phyloP scores from a whole-genome alignment of 2,797 vertebrate species.

The Monodelphis domestica region DNA sequence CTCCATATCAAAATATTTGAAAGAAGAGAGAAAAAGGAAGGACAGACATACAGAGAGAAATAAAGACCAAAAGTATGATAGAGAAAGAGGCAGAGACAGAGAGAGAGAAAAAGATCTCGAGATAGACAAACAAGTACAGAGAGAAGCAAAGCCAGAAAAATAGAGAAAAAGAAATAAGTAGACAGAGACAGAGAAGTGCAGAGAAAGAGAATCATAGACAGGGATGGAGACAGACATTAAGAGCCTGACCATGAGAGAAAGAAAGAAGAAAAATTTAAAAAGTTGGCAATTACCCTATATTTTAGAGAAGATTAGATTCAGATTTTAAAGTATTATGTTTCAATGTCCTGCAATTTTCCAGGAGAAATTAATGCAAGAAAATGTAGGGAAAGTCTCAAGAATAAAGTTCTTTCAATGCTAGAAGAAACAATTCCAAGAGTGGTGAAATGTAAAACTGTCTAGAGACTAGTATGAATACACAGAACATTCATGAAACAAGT shows the following conservation, averaged over 20 bases:
- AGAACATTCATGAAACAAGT: background rate
- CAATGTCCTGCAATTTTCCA: background rate
- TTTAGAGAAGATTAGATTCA: too few species aligned
- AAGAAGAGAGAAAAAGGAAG: background rate
- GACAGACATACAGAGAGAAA: too few species aligned
- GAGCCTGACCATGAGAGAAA: too few species aligned
- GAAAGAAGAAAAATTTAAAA: background rate
- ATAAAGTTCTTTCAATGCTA: background rate
- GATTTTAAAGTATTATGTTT: background rate
- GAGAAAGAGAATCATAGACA: too few species aligned
- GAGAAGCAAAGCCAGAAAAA: background rate
- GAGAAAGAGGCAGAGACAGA: background rate
- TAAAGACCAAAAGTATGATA: too few species aligned
- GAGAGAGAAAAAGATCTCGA: background rate
- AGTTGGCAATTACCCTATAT: background rate
- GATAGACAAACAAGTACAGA: too few species aligned
- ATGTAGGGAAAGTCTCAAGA: background rate
- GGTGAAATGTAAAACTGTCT: background rate
- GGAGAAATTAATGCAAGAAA: background rate
- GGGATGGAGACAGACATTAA: too few species aligned
- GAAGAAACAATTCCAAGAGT: background rate
- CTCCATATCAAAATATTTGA: background rate
- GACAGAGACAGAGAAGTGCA: too few species aligned
- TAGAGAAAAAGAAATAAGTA: too few species aligned
- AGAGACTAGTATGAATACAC: background rate